Percentiles rank a stretch among this genome's conserved stretches.
Evolutionary conservation across 2,888 invertebrate genomes (phyloP).

Genomic region (Phaonia tiefii): DNA sequence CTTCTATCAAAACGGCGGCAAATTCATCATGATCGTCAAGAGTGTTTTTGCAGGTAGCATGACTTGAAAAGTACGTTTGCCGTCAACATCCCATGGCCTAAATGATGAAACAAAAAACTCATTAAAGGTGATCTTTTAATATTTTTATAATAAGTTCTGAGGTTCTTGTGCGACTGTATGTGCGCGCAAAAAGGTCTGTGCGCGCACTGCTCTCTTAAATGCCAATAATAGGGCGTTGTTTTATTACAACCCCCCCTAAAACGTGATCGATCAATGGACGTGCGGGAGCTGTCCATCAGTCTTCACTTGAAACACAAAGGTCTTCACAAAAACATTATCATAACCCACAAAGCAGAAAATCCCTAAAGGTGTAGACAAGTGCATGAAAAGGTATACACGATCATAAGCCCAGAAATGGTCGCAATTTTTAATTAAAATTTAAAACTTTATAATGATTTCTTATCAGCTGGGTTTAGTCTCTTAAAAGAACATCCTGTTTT

Average conservation of each 20-base stretch:
- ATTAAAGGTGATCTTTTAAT: constrained; percentile 70
- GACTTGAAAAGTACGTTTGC: constrained; percentile 43
- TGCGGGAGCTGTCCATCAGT: constrained; percentile 72
- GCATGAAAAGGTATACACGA: constrained; percentile 45
- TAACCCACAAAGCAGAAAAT: too few species aligned
- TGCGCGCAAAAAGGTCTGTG: not conserved
- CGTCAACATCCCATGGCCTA: constrained; percentile 11
- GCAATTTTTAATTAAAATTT: constrained; percentile 78
- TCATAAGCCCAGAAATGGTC: constrained; percentile 30
- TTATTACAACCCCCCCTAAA: constrained; percentile 66
- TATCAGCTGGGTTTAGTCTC: constrained; percentile 74
- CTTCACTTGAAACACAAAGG: constrained; percentile 47
- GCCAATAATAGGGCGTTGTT: constrained; percentile 65
- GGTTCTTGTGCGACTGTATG: not conserved
- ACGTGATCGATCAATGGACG: constrained; percentile 71
- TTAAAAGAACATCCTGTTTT: constrained; percentile 60
- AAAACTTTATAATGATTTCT: constrained; percentile 78
- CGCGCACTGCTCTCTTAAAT: constrained; percentile 58
- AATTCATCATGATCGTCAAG: constrained; percentile 5
- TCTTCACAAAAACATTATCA: too few species aligned
- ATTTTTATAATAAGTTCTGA: constrained; percentile 66
- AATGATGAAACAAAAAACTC: constrained; percentile 61
- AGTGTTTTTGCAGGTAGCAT: not conserved
- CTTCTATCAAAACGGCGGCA: constrained; percentile 11
- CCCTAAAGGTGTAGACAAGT: not conserved